Base-by-base conservation (phyloP, 2,113 vertebrate species). In the Montifringilla adamsi region DNA sequence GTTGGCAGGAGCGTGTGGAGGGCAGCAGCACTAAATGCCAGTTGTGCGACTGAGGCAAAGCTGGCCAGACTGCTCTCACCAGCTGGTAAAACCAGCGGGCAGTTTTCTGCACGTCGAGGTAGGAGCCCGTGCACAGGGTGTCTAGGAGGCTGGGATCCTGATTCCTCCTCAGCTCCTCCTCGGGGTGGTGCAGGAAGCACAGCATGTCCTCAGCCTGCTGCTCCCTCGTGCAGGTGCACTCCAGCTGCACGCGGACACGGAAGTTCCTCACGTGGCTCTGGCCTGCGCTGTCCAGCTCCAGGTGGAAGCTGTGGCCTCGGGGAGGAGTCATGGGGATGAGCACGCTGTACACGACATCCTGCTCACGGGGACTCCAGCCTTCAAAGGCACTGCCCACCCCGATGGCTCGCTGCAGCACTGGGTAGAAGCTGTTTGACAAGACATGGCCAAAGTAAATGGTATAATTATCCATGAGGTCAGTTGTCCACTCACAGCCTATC, bases 381-480 rank as follows among this genome's bases (percentile, higher is more conserved):
- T 68, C 63, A 15, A 81, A 81, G 63, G 78, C 78, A 13, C 63
- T 81, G 63, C 78, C 78, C 52, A 81, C 63, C 6, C 64, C 52
- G 0, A 68, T 68, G 64, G 78, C 78, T 58, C 33, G 28, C 4
- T 58, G 22, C 8, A 21, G 64, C 9, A 27, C 7, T 1, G 60
- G 60, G 24, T 52, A 53, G 39, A 30, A 79, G 23, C 24, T 66
- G 5, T 53, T 3, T 0, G 49, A 16, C 24, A 53, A 27, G 11
- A 79, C 4, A 2, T 10, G 15, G 4, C 31, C 8, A 22, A 28
- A 52, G 2, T 10, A 15, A 43, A 13, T 1, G 0, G 2, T 9
- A 4, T 53, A 64, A 6, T 15, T 44, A 3, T 53, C 76, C 76
- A 79, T 35, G 3, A 79, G 15, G 19, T 4, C 1, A 6, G 4